Evolutionary conservation across 2,113 vertebrate species (phyloP).

Genomic region (Cyrtonyx montezumae): DNA sequence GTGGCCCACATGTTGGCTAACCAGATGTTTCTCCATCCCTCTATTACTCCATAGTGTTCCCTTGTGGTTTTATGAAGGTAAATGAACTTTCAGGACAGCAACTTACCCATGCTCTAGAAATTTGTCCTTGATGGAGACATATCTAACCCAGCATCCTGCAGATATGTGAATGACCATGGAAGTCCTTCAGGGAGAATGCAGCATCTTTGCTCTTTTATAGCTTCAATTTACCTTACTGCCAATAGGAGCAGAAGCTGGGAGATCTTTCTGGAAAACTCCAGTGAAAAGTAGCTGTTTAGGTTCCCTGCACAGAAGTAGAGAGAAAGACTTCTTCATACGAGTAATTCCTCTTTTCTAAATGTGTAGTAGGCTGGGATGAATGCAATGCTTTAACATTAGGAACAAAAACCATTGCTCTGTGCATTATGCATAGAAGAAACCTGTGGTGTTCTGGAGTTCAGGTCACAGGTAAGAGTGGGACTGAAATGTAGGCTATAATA

Average conservation of each 20-base stretch:
- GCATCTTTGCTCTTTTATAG: neutral
- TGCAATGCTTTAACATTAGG: neutral
- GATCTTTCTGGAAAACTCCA: neutral
- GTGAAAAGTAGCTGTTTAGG: neutral
- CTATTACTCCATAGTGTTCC: neutral
- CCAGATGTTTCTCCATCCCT: constrained; percentile 42
- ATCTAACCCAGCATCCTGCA: neutral
- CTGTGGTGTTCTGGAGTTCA: neutral
- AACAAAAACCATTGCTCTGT: neutral
- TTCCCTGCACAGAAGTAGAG: neutral
- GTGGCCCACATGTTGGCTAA: neutral
- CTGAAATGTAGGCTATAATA: constrained; percentile 9
- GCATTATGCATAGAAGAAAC: neutral
- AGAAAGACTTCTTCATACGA: neutral
- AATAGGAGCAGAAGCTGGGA: neutral
- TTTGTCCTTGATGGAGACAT: neutral
- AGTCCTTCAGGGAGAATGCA: neutral
- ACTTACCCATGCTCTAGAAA: neutral
- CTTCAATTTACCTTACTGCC: neutral
- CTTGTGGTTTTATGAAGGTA: constrained; percentile 14
- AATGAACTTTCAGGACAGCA: constrained; percentile 28
- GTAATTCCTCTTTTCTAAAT: neutral
- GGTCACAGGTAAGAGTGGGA: neutral
- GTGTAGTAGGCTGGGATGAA: neutral
- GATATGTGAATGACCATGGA: neutral